Percentiles rank a stretch among this genome's conserved stretches.
phyloP scores from a whole-genome alignment of 2,888 invertebrate species.

The Diadromus collaris region DNA sequence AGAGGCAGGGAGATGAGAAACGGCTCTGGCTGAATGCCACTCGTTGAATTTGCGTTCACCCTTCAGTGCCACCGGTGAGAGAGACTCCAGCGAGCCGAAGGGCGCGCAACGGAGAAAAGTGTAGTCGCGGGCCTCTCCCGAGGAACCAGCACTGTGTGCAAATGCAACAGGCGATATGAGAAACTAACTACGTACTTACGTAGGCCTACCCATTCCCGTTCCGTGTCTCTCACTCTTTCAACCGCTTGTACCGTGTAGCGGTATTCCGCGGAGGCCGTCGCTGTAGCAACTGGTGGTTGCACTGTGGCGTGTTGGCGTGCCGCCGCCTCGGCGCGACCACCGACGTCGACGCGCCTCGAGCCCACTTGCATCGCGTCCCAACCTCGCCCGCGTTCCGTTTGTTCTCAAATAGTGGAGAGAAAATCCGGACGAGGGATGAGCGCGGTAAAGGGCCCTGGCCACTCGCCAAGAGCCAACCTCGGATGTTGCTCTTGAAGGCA shows the following conservation, averaged over 20 bases:
- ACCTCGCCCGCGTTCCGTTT: conserved; percentile 72
- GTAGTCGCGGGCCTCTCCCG: conserved; percentile 65
- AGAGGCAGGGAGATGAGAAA: conserved; percentile 1
- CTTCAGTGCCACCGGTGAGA: conserved; percentile 24
- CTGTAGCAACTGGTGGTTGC: conserved; percentile 81
- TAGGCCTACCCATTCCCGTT: conserved; percentile 73
- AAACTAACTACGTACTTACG: conserved; percentile 77
- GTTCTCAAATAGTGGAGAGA: conserved; percentile 78
- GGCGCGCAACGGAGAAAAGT: conserved; percentile 59
- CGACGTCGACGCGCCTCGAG: conserved; percentile 63
- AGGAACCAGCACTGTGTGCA: conserved; percentile 68
- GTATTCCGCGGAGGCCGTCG: conserved; percentile 54
- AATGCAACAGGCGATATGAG: conserved; percentile 79
- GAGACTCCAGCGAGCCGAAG: conserved; percentile 22
- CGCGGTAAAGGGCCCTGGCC: conserved; percentile 73
- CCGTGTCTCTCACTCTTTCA: conserved; percentile 55
- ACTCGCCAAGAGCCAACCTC: conserved; percentile 71
- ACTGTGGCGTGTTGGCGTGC: conserved; percentile 70
- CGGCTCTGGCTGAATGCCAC: conserved; percentile 43
- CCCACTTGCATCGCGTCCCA: conserved; percentile 75
- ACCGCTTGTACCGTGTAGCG: conserved; percentile 51
- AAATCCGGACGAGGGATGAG: conserved; percentile 74
- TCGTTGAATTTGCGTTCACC: conserved; percentile 21
- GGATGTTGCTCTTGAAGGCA: conserved; percentile 31
- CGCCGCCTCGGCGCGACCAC: conserved; percentile 58